A percentile compares a stretch with the other conserved stretches of the same genome.
Conservation (phyloP, 2,797 vertebrate genomes). For the Lagorchestes hirsutus region DNA sequence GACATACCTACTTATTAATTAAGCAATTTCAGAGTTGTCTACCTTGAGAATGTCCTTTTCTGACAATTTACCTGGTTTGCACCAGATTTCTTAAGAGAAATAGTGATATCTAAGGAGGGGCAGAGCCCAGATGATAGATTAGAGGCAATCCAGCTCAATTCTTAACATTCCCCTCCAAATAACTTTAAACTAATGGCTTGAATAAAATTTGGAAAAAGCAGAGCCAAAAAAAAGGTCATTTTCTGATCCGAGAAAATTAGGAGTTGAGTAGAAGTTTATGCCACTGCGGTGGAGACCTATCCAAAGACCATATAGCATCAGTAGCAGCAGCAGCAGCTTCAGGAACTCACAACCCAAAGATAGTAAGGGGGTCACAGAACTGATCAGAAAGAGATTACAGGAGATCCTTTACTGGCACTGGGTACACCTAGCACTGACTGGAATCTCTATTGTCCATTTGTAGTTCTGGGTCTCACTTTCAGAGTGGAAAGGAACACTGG, state of each 20-base stretch:
- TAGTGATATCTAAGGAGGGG: no score
- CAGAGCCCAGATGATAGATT: no score
- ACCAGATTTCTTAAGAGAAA: neutral
- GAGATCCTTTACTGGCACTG: neutral
- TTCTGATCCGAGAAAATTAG: neutral
- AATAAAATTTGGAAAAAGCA: neutral
- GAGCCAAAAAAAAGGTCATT: neutral
- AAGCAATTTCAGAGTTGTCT: neutral
- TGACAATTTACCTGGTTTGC: neutral
- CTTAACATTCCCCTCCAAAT: neutral
- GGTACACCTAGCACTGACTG: neutral
- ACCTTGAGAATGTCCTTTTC: neutral
- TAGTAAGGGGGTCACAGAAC: neutral
- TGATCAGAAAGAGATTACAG: neutral
- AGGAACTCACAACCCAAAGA: neutral
- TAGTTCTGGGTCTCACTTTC: no score
- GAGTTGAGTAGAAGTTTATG: neutral
- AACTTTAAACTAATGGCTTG: neutral
- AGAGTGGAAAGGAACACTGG: no score
- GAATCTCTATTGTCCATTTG: no score
- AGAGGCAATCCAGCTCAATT: neutral
- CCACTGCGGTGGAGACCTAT: no score
- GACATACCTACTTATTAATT: neutral
- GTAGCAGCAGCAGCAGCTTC: neutral
- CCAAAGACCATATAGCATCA: no score